phyloP scores from a whole-genome alignment of 2,888 invertebrate genomes.

The Luffia ferchaultella region DNA sequence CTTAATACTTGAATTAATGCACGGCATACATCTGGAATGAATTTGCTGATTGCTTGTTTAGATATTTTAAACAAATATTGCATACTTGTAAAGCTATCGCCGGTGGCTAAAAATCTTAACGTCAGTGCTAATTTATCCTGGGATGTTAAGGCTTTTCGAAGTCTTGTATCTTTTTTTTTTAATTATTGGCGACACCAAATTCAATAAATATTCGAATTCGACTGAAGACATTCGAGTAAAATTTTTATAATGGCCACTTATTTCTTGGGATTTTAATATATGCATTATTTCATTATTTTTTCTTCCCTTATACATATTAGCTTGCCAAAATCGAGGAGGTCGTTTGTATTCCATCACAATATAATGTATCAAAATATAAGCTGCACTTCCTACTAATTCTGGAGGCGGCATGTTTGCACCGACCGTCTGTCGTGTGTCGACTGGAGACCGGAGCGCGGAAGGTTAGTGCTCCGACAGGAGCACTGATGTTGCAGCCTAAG shows the following conservation, averaged over 20 bases:
- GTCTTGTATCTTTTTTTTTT: slow-evolving; percentile 8
- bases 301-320: slow-evolving; percentile 12
- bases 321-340: slow-evolving; percentile 13
- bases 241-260: slow-evolving; percentile 11
- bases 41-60: slow-evolving; percentile 10
- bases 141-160: slow-evolving; percentile 9
- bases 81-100: slow-evolving; percentile 11
- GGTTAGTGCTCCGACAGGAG: slow-evolving; percentile 6
- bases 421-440: background rate
- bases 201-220: slow-evolving; percentile 10
- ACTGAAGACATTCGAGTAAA: slow-evolving; percentile 8
- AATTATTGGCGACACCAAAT: slow-evolving; percentile 7
- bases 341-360: slow-evolving; percentile 11
- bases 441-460: slow-evolving; percentile 1
- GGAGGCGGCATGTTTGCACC: slow-evolving; percentile 7
- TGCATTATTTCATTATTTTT: slow-evolving; percentile 9
- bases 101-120: slow-evolving; percentile 12
- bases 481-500: slow-evolving; percentile 6
- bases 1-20: slow-evolving; percentile 12
- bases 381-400: slow-evolving; percentile 12
- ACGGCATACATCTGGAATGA: slow-evolving; percentile 11
- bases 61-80: slow-evolving; percentile 13
- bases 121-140: slow-evolving; percentile 11
- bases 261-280: slow-evolving; percentile 10
- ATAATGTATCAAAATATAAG: slow-evolving; percentile 12